Evolutionary conservation across 2,888 invertebrate genomes (phyloP), one percentile per base, ranked within the genome.

Genomic region (Ramazzottius varieornatus): DNA sequence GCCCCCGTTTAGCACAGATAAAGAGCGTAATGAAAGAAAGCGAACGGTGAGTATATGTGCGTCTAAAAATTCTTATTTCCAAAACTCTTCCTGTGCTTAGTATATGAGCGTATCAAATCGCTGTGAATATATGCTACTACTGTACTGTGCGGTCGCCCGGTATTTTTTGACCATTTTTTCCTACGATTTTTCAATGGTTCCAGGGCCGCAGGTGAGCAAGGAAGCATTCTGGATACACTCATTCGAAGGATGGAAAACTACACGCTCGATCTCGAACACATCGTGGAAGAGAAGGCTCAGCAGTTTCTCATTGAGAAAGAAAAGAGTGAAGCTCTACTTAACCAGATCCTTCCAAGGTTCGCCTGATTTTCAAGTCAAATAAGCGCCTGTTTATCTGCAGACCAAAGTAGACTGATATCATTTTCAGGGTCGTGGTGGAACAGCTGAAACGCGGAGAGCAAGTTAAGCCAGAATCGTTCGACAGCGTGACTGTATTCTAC

Each of bases 401-500:
- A 40, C 20, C 40, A 40, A 40, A 40, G 8, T 40, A n/a, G n/a
- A 40, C 40, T 20, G 40, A 40, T 8, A 20, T 13, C 20, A 40
- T 20, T 40, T 40, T 40, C 40, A 54, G 54, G 54, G 29, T 29
- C n/a, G 54, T 54, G 54, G 54, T 54, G n/a, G 54, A 54, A 8
- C 20, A 13, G 54, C 54, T 54, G 20, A 54, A 54, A 54, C 54
- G 54, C 4, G 54, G 54, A 4, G 66, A 68, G 63, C 68, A 67
- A 1, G 70, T 70, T 0, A 68, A 70, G 8, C 70, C 70, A 13
- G 70, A 68, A 46, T 67, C 67, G 46, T 70, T 66, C 64, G 69
- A 68, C 40, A 54, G 65, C 33, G 69, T 70, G 8, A 68, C 70
- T 1, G 70, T 70, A 33, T 70, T 70, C 63, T 70, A 70, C 66